These are phyloP conservation scores for Caenorhabditis sp. DNA, from an alignment of 2,888 invertebrate species.

Conservation along the genomic window DNA sequence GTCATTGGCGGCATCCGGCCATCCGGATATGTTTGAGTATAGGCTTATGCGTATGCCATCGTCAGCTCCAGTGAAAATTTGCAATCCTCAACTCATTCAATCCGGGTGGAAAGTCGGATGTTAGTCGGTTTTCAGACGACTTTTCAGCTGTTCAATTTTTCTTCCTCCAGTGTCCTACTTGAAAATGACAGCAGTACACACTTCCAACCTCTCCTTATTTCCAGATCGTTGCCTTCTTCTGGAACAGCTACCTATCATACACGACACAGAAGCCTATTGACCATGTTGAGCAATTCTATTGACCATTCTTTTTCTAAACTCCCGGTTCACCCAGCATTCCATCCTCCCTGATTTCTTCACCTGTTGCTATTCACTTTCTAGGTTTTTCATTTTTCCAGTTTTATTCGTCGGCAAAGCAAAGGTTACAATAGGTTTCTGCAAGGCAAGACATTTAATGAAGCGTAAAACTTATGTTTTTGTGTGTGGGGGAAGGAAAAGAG, in stretches of 20 bases:
- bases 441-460: background rate
- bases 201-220: too few relatives aligned
- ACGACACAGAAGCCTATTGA: constrained; percentile 86
- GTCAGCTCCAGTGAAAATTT: too few relatives aligned
- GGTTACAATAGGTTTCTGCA: background rate
- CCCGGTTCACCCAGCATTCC: constrained; percentile 4
- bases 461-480: background rate
- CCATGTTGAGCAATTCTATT: constrained; percentile 63
- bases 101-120: too few relatives aligned
- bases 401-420: background rate
- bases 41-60: too few relatives aligned
- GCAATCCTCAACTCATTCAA: too few relatives aligned
- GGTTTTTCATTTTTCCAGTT: background rate
- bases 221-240: constrained; percentile 90
- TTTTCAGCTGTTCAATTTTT: too few relatives aligned
- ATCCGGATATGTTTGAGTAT: too few relatives aligned
- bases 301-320: background rate
- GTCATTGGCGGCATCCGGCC: too few relatives aligned
- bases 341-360: background rate
- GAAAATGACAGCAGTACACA: too few relatives aligned
- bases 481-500: background rate
- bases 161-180: too few relatives aligned
- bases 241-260: constrained; percentile 92
- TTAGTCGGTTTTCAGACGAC: too few relatives aligned
- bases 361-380: constrained; percentile 30